Evolutionary conservation across 2,797 vertebrate genomes (phyloP), one percentile per base, ranked within the genome.

Genomic region (Nyctalus aviator): DNA sequence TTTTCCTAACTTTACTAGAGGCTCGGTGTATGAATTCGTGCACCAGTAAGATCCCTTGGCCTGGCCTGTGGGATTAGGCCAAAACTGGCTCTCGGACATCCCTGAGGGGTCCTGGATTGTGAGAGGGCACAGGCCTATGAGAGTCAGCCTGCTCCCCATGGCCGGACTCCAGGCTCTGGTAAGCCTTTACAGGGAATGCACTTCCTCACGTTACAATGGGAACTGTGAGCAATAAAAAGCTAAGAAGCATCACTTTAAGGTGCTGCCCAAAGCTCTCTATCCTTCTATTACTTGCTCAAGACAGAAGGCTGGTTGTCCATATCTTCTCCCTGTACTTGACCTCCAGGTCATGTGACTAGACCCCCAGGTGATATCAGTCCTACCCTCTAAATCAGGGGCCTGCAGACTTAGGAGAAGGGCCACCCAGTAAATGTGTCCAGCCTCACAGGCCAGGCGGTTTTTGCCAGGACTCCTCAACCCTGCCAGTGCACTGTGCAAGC

Each of bases 101-200:
- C 20, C 53, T 3, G 8, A 55, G 20, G 53, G 53, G 53, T 23
- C 53, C 20, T 3, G 3, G 21, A 55, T 55, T 23, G 53, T 55
- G 53, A 55, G 53, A 55, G 53, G 53, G 21, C 21, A 55, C 20
- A 55, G 8, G 53, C 20, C n/a, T 44, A 50, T n/a, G 21, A 6
- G 64, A 62, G 6, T 75, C 20, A 17, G 8, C 25, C 20, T 17
- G 4, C 25, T 69, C 21, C 59, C 66, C 82, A 35, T 0, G 1
- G 55, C 14, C 13, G 35, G n/a, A 27, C 8, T 2, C 55, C n/a
- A 37, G 76, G 59, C 5, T 32, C 25, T 37, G 21, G 57, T 32
- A 55, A 11, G 20, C 2, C 32, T 13, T 81, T 78, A 32, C n/a
- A 27, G 73, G 4, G 6, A 2, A 3, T 0, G 0, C 4, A 30